phyloP scores from a whole-genome alignment of 2,888 invertebrate species.

The Unio pictorum region DNA sequence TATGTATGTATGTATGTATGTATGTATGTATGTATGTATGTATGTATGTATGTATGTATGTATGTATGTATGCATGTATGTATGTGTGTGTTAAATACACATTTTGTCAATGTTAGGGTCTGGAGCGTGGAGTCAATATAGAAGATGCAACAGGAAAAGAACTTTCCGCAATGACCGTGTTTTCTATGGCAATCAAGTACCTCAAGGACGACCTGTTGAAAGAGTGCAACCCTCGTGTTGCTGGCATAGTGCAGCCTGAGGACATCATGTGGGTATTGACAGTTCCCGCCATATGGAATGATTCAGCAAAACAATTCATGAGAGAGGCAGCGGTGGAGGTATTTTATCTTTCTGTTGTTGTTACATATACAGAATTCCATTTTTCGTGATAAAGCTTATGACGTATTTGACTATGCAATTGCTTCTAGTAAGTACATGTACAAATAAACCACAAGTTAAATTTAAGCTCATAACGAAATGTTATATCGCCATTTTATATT shows the following conservation, averaged over 20 bases:
- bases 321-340: constrained; percentile 17
- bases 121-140: constrained; percentile 6
- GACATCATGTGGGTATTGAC: constrained; percentile 18
- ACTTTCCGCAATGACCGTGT: constrained; percentile 11
- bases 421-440: no score
- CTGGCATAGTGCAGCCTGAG: neutral
- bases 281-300: constrained; percentile 24
- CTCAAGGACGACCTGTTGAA: constrained; percentile 13
- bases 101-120: neutral
- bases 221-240: neutral
- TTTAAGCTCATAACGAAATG: no score
- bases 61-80: no score
- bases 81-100: no score
- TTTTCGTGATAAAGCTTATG: no score
- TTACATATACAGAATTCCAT: no score
- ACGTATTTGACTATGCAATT: no score
- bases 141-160: constrained; percentile 9
- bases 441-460: no score
- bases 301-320: constrained; percentile 26
- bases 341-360: neutral
- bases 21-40: no score
- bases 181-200: constrained; percentile 10
- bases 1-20: no score
- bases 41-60: no score
- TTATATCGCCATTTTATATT: no score